Base-by-base conservation (phyloP, 2,797 vertebrate species). In the Clarias fuscus region DNA sequence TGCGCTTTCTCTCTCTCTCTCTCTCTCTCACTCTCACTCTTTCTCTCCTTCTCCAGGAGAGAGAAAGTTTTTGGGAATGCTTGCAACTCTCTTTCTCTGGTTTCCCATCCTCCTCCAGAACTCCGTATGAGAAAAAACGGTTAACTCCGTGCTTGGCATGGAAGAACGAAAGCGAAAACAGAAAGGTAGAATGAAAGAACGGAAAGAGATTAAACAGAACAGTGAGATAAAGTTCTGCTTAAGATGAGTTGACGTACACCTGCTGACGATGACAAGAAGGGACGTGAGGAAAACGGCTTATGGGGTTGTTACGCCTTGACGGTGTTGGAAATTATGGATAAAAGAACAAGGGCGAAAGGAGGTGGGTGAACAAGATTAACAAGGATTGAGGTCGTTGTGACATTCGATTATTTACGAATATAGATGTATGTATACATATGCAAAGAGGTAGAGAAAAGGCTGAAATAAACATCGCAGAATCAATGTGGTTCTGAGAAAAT, bases 91-190 rank as follows among this genome's bases (percentile, higher is more conserved):
- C 30, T 78, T 33, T 17, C 53, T 79, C 15, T 59, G 61, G 59
- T 37, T 84, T 64, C 56, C 82, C 27, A 37, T 68, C 40, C 83
- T 76, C 62, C 83, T 87, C 24, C 68, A 85, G 43, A 82, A 84
- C 22, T 27, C 24, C 64, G 2, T 77, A 40, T 76, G 73, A 43
- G 33, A 70, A 56, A 37, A 37, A 43, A 56, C 40, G 15, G 59
- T 83, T 85, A 61, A 61, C 48, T 40, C 30, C 1, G 7, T 68
- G 48, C 53, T 65, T 65, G 18, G 30, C 20, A 85, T 61, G 68
- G 70, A 84, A 71, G 70, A 17, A 73, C 58, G 20, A 86, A 27
- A 82, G 14, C 27, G 30, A 11, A 56, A 61, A 80, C n/a, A 24
- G 84, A 59, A 48, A 33, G n/a, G 22, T 67, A 6, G n/a, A 14